A percentile compares a stretch with the other conserved stretches of the same genome.
Evolutionary conservation across 2,888 invertebrate genomes (phyloP).

Genomic region (Caenorhabditis wallacei): DNA sequence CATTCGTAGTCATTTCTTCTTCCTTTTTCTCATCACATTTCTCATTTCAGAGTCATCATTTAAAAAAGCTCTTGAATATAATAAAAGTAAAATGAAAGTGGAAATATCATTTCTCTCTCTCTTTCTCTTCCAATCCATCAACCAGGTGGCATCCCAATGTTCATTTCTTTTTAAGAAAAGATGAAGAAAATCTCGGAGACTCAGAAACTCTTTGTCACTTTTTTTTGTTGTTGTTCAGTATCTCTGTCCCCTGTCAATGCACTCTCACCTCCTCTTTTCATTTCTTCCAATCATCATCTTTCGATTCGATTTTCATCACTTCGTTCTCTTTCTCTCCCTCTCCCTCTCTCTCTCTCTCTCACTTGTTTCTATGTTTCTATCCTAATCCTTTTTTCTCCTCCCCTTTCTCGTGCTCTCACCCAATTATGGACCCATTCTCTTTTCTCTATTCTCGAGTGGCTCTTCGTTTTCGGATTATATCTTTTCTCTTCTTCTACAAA

Average conservation of each 20-base stretch:
- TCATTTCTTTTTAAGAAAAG: constrained; percentile 10
- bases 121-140: constrained; percentile 23
- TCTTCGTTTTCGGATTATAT: constrained; percentile 44
- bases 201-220: constrained; percentile 25
- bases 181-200: constrained; percentile 16
- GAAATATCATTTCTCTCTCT: constrained; percentile 10
- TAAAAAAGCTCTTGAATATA: background rate
- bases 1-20: background rate
- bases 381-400: background rate
- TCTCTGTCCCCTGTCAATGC: constrained; percentile 34
- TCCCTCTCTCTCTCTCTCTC: constrained; percentile 10
- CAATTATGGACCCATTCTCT: constrained; percentile 59
- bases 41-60: background rate
- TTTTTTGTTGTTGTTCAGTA: too few species aligned
- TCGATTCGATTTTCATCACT: constrained; percentile 38
- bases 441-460: constrained; percentile 38
- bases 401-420: constrained; percentile 32
- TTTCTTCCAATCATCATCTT: constrained; percentile 34
- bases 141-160: constrained; percentile 56
- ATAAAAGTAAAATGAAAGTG: constrained; percentile 10
- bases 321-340: constrained; percentile 1
- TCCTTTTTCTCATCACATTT: background rate
- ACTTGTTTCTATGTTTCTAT: background rate
- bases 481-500: background rate
- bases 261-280: constrained; percentile 27